Conservation (phyloP, 37 sponge, comb jelly and placozoan genomes). For the Cladorhizidae sp. region DNA sequence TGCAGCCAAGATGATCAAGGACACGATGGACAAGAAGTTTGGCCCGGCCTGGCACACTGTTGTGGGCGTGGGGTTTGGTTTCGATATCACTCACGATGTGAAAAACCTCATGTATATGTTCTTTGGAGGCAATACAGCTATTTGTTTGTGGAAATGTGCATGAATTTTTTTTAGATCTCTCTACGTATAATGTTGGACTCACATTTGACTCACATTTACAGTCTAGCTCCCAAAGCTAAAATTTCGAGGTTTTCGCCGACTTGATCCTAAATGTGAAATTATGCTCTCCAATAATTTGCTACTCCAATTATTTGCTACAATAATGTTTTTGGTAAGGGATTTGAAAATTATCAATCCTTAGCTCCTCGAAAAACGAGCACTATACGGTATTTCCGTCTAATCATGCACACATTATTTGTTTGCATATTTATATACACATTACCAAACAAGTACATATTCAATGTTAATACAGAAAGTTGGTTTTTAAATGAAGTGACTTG, state of each 20-base stretch:
- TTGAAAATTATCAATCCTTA: too few relatives aligned
- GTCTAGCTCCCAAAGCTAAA: too few relatives aligned
- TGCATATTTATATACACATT: too few relatives aligned
- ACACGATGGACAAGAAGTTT: constrained; percentile 99
- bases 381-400: too few relatives aligned
- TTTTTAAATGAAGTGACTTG: not conserved
- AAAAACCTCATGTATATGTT: constrained; percentile 98
- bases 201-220: too few relatives aligned
- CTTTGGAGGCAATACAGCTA: constrained; percentile 93
- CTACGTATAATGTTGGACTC: not conserved
- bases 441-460: not conserved
- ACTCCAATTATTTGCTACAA: too few relatives aligned
- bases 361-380: too few relatives aligned
- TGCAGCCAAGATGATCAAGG: constrained; percentile 99
- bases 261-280: too few relatives aligned
- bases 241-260: too few relatives aligned
- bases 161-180: constrained; percentile 6
- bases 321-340: too few relatives aligned
- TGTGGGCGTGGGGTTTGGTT: constrained; percentile 95
- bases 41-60: constrained; percentile 97
- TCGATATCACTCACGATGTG: constrained; percentile 93
- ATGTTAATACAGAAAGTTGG: not conserved
- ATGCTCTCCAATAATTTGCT: too few relatives aligned
- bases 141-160: constrained; percentile 98
- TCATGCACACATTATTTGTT: too few relatives aligned